Evolutionary conservation across 2,113 vertebrate genomes (phyloP).

Genomic region (Channa argus): DNA sequence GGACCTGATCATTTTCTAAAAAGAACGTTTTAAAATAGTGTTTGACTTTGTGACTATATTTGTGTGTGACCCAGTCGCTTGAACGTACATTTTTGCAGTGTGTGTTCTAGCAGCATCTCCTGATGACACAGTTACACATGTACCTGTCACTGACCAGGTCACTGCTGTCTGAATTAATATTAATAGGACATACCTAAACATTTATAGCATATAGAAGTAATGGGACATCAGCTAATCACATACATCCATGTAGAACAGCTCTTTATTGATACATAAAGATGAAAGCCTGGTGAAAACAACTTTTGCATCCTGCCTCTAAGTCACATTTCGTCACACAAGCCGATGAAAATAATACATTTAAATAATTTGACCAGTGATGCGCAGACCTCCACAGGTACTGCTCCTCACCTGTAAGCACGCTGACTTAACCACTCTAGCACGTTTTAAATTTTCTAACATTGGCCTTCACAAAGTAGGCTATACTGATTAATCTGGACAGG

Average conservation of each 20-base stretch:
- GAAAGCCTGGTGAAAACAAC: too few relatives aligned
- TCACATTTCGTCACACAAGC: too few relatives aligned
- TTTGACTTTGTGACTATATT: not conserved
- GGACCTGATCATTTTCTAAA: not conserved
- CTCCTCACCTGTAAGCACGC: too few relatives aligned
- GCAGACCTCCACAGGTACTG: too few relatives aligned
- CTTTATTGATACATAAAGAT: not conserved
- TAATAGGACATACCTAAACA: not conserved
- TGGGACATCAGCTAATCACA: not conserved
- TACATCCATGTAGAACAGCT: not conserved
- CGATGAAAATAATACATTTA: too few relatives aligned
- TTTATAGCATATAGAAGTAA: not conserved
- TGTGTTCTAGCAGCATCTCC: not conserved
- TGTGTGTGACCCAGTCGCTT: not conserved
- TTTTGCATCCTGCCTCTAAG: too few relatives aligned
- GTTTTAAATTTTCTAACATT: not conserved
- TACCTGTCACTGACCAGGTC: not conserved
- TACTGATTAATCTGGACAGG: not conserved
- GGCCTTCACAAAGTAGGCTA: not conserved
- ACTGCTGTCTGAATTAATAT: constrained; percentile 18
- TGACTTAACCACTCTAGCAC: not conserved
- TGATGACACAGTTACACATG: not conserved
- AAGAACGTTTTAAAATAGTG: not conserved
- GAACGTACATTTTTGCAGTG: not conserved
- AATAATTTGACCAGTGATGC: too few relatives aligned